Evolutionary conservation across 2,888 invertebrate species (phyloP).

Genomic region (Desoria tigrina): DNA sequence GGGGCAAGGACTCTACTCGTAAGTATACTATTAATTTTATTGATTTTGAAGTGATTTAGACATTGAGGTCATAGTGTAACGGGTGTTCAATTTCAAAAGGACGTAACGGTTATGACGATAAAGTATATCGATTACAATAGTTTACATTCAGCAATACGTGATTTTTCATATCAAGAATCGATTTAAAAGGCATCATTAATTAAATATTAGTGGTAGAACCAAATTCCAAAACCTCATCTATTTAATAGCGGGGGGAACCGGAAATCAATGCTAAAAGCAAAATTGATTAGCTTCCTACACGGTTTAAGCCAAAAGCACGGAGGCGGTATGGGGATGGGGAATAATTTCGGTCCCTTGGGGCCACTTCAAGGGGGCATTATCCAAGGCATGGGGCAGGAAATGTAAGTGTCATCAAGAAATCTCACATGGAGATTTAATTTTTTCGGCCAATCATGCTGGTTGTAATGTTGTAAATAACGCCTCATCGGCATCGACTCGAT

Average conservation of each 20-base stretch:
- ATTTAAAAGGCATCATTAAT: too few relatives aligned
- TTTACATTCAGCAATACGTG: too few relatives aligned
- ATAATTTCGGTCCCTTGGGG: neutral
- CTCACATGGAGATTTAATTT: too few relatives aligned
- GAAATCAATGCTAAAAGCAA: neutral
- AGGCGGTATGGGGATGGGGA: neutral
- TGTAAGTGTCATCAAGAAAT: neutral
- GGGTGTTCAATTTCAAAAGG: too few relatives aligned
- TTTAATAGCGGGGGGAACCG: neutral
- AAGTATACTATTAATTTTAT: constrained; percentile 16
- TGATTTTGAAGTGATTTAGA: too few relatives aligned
- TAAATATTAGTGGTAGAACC: too few relatives aligned
- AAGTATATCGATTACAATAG: too few relatives aligned
- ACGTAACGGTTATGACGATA: too few relatives aligned
- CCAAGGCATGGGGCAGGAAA: neutral
- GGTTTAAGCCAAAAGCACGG: neutral
- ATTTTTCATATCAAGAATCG: too few relatives aligned
- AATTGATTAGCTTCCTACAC: constrained; percentile 15
- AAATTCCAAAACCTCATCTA: neutral
- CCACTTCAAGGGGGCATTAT: neutral
- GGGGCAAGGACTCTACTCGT: constrained; percentile 31
- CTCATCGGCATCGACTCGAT: too few relatives aligned
- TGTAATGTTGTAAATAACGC: too few relatives aligned
- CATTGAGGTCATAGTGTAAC: neutral
- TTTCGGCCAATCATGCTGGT: too few relatives aligned